A percentile compares a stretch with the other conserved stretches of the same genome.
These are phyloP conservation scores for Pachyrhynchus sulphureomaculatus DNA, from an alignment of 1,140 invertebrate genomes.

Conservation along the genomic window DNA sequence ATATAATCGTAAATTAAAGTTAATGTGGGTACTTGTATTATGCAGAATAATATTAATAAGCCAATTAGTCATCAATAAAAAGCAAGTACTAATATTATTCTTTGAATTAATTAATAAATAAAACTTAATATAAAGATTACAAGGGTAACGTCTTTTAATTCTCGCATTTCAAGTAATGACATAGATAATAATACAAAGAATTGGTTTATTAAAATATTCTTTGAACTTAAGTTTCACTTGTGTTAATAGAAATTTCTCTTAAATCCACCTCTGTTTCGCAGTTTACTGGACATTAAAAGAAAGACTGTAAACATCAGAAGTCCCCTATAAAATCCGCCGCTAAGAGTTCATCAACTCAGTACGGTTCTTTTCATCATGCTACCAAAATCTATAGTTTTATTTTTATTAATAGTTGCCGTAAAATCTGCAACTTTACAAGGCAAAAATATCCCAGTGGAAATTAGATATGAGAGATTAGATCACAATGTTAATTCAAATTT, in stretches of 20 bases:
- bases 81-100: no score
- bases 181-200: no score
- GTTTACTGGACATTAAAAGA: conserved; percentile 18
- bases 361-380: conserved; percentile 22
- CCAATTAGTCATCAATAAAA: no score
- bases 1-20: no score
- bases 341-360: conserved; percentile 42
- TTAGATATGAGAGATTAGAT: conserved; percentile 42
- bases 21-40: no score
- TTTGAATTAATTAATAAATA: no score
- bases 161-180: no score
- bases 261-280: conserved; percentile 19
- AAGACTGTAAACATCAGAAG: conserved; percentile 31
- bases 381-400: conserved; percentile 24
- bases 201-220: not conserved
- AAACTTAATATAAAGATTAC: no score
- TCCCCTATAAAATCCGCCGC: conserved; percentile 38
- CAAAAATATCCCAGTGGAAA: conserved; percentile 47
- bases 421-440: conserved; percentile 19
- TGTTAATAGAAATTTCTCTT: conserved; percentile 12
- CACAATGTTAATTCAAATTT: conserved; percentile 28
- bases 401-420: conserved; percentile 16
- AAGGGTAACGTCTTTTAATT: no score
- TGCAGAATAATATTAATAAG: no score
- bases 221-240: not conserved